A percentile compares a stretch with the other conserved stretches of the same genome.
These are phyloP conservation scores for Pongo pygmaeus DNA, from an alignment of 2,113 vertebrate genomes.

Conservation along the genomic window DNA sequence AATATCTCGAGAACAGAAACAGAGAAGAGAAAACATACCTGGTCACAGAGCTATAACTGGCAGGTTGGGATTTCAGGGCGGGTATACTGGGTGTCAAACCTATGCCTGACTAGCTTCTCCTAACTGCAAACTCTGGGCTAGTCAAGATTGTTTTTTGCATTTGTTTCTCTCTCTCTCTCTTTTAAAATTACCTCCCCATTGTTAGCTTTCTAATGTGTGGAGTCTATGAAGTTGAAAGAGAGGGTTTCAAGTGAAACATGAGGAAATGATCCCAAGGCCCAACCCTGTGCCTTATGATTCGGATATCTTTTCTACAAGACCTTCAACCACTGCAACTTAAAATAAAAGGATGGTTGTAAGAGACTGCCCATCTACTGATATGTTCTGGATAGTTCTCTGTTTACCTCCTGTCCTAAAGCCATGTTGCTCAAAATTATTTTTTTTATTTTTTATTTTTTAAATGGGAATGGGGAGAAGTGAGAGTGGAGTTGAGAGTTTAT, in stretches of 20 bases:
- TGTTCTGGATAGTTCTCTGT: background rate
- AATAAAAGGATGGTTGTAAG: background rate
- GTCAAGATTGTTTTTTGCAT: background rate
- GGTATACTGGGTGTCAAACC: background rate
- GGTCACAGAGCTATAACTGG: background rate
- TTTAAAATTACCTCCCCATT: background rate
- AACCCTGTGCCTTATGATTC: rapidly evolving
- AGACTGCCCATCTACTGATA: background rate
- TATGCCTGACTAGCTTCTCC: background rate
- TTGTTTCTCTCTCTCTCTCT: background rate
- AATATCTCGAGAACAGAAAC: background rate
- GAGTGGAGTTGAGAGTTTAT: conserved; percentile 9
- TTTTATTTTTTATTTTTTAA: background rate
- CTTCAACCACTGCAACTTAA: background rate
- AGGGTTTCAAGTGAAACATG: background rate
- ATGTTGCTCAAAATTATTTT: background rate
- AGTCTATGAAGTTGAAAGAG: background rate
- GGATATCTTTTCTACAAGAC: background rate
- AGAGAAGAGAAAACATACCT: background rate
- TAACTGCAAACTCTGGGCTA: background rate
- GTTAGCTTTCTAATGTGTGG: background rate
- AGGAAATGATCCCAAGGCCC: background rate
- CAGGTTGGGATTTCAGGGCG: background rate
- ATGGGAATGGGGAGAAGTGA: background rate
- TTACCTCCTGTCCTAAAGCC: background rate